Percentiles rank a stretch among this genome's conserved stretches.
Conservation (phyloP, 2,888 invertebrate species). For the Amphipoea lucens region DNA sequence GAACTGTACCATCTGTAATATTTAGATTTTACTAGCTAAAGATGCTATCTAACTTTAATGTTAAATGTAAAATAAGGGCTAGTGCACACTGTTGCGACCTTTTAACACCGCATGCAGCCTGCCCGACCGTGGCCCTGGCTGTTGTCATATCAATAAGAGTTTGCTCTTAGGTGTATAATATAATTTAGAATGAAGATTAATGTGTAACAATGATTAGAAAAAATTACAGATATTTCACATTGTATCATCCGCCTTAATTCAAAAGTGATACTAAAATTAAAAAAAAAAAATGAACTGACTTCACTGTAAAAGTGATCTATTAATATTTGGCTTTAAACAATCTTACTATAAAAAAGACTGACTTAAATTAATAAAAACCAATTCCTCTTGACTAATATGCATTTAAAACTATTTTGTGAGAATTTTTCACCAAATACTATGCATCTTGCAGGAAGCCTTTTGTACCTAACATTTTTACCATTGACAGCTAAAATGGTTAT, state of each 20-base stretch:
- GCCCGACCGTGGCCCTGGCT: not conserved
- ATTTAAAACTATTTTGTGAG: conserved; percentile 43
- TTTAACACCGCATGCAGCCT: not conserved
- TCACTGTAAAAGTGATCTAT: conserved; percentile 50
- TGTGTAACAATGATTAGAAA: not conserved
- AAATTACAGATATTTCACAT: not conserved
- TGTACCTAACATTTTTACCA: conserved; percentile 2
- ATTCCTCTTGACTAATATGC: conserved; percentile 28
- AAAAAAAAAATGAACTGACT: conserved; percentile 1
- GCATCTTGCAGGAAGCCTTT: not conserved
- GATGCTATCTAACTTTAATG: not conserved
- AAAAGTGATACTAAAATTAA: not conserved
- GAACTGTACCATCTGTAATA: not conserved
- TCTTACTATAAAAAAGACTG: conserved; percentile 59
- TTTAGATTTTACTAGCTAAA: not conserved
- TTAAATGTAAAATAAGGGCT: not conserved
- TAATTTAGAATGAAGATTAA: not conserved
- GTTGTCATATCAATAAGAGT: not conserved
- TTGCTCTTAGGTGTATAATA: not conserved
- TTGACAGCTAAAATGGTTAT: not conserved
- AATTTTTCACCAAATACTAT: conserved; percentile 12
- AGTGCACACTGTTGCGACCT: not conserved
- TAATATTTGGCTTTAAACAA: conserved; percentile 59
- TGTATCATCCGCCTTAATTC: not conserved
- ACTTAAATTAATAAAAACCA: conserved; percentile 47